These are phyloP conservation scores for Lacerta agilis DNA, from an alignment of 2,797 vertebrate species.

Conservation along the genomic window DNA sequence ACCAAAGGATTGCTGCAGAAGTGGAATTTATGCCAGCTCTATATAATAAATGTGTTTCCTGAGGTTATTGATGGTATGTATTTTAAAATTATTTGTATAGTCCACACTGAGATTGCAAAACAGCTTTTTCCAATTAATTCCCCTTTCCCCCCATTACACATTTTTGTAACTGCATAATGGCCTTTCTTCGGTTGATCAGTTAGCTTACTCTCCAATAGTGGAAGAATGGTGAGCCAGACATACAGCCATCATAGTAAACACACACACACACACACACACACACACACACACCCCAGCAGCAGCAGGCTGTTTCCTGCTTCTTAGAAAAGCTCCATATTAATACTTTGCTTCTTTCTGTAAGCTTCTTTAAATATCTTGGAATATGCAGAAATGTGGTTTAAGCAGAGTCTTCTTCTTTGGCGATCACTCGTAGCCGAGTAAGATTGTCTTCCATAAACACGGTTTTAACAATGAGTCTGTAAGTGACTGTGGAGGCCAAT, in stretches of 20 bases:
- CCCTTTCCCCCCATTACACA: constrained; percentile 1
- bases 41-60: constrained; percentile 38
- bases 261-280: neutral
- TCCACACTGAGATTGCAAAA: neutral
- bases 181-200: constrained; percentile 30
- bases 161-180: constrained; percentile 42
- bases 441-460: too few species aligned
- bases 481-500: too few species aligned
- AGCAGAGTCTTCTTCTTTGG: neutral
- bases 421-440: too few species aligned
- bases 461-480: too few species aligned
- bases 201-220: constrained; percentile 40
- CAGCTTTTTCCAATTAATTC: constrained; percentile 28
- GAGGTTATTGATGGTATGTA: constrained; percentile 33
- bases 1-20: constrained; percentile 32
- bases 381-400: neutral
- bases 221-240: constrained; percentile 18
- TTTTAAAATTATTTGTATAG: neutral
- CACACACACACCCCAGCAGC: neutral
- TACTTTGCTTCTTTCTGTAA: constrained; percentile 5
- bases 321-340: neutral
- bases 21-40: constrained; percentile 20
- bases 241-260: constrained; percentile 40
- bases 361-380: neutral
- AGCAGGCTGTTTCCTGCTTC: neutral